Conservation (phyloP, 1,140 invertebrate species). For the Scaptomyza montana region DNA sequence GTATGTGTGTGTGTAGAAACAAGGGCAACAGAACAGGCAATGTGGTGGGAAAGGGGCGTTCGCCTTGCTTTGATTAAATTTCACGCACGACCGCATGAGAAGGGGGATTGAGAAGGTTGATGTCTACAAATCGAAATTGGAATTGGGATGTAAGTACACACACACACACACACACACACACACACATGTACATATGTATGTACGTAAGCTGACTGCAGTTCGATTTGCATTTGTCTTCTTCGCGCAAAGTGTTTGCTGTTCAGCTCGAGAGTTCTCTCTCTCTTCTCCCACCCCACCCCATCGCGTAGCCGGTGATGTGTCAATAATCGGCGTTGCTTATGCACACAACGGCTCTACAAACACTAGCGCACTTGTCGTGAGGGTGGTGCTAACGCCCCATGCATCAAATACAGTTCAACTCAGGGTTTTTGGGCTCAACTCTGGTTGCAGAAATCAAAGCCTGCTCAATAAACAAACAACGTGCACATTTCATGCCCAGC, state of each 20-base stretch:
- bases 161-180: neutral
- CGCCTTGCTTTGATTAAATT: slow-evolving; percentile 76
- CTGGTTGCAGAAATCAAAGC: slow-evolving; percentile 66
- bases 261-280: slow-evolving; percentile 31
- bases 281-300: neutral
- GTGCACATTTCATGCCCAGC: slow-evolving; percentile 64
- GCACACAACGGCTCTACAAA: slow-evolving; percentile 77
- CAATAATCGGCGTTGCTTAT: slow-evolving; percentile 77
- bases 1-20: neutral
- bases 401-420: slow-evolving; percentile 30
- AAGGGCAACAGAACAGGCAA: neutral
- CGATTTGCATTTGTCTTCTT: slow-evolving; percentile 62
- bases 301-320: slow-evolving; percentile 62
- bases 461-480: slow-evolving; percentile 75
- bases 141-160: slow-evolving; percentile 16
- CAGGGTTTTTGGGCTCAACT: slow-evolving; percentile 37
- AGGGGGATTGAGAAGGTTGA: slow-evolving; percentile 10
- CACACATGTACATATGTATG: neutral
- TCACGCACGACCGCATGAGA: slow-evolving; percentile 73
- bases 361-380: slow-evolving; percentile 68
- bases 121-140: slow-evolving; percentile 22
- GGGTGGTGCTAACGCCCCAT: neutral
- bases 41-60: neutral
- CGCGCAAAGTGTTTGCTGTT: slow-evolving; percentile 53
- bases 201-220: slow-evolving; percentile 34